A percentile compares a stretch with the other conserved stretches of the same genome.
Evolutionary conservation across 2,113 vertebrate species (phyloP).

Genomic region (Catharus bicknelli): DNA sequence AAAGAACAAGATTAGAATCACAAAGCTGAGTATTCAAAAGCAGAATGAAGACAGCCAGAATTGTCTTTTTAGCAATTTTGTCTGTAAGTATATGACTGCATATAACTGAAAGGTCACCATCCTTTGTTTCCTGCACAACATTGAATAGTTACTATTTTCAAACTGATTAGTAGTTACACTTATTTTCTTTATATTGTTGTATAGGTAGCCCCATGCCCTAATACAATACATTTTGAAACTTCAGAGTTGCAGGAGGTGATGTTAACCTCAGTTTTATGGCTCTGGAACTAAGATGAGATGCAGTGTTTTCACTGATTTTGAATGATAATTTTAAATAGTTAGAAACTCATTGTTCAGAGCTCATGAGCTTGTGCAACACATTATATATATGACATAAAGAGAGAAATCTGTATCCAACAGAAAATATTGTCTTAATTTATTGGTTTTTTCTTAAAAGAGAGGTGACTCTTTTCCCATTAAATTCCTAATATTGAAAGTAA

Average conservation of each 20-base stretch:
- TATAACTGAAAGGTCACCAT: not conserved
- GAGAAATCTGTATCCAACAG: not conserved
- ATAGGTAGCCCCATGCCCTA: not conserved
- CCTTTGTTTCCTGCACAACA: not conserved
- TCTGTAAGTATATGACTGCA: not conserved
- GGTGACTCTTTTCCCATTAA: not conserved
- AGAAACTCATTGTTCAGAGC: not conserved
- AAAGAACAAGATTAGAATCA: constrained; percentile 56
- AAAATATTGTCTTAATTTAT: not conserved
- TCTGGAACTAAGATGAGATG: not conserved
- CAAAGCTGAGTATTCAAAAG: constrained; percentile 13
- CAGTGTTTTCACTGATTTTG: not conserved
- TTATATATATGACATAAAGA: not conserved
- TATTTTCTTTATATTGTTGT: constrained; percentile 19
- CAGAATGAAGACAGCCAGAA: constrained; percentile 32
- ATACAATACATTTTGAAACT: not conserved
- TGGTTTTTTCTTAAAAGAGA: not conserved
- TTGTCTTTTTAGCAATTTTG: constrained; percentile 2
- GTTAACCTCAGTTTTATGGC: not conserved
- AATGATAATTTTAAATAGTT: not conserved
- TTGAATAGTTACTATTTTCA: not conserved
- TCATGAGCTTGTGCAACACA: not conserved
- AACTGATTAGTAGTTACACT: not conserved
- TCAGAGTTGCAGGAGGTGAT: not conserved
- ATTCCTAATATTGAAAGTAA: not conserved